Evolutionary conservation across 2,797 vertebrate species (phyloP), one percentile per base, ranked within the genome.

Genomic region (Holocentrus rufus): DNA sequence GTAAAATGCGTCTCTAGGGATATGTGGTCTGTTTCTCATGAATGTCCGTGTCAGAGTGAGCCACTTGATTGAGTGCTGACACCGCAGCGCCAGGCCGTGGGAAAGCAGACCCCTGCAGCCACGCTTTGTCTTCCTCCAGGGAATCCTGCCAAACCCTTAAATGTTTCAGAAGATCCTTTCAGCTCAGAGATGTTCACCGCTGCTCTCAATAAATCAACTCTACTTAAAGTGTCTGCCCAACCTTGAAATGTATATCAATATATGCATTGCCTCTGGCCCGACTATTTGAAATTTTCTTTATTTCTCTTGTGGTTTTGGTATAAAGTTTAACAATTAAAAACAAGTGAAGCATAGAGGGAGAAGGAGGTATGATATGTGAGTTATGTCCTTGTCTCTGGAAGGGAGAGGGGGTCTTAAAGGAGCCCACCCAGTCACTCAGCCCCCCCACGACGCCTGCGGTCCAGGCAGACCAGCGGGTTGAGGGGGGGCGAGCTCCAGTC

Each of bases 31-130:
- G 42, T 67, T 74, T 81, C 58, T 85, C 65, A 72, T 87, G 80
- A 88, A 87, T 84, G 86, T 84, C 74, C 58, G 23, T 70, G 81
- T 90, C 82, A 76, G 77, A 81, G 73, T 81, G 81, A 75, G 73
- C 72, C 64, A 61, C 77, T 85, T 89, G 92, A 92, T 91, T 87
- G 88, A 92, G 86, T 79, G 84, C 86, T 90, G 91, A 90, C 89
- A 91, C 81, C 61, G 59, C 84, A 79, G 86, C 80, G 86, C 82
- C 79, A 78, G 91, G 91, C 90, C 92, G 92, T 94, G 93, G 93
- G 94, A 94, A 94, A 90, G 88, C 77, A 76, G 89, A 89, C 85
- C 85, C 57, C 79, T 82, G 79, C 65, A 82, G 81, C 83, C 85
- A 88, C 72, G 79, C 90, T 91, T 92, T 91, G 88, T 91, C 85